These are phyloP conservation scores for Hyposmocoma kahamanoa DNA, from an alignment of 1,140 invertebrate species.

Conservation along the genomic window DNA sequence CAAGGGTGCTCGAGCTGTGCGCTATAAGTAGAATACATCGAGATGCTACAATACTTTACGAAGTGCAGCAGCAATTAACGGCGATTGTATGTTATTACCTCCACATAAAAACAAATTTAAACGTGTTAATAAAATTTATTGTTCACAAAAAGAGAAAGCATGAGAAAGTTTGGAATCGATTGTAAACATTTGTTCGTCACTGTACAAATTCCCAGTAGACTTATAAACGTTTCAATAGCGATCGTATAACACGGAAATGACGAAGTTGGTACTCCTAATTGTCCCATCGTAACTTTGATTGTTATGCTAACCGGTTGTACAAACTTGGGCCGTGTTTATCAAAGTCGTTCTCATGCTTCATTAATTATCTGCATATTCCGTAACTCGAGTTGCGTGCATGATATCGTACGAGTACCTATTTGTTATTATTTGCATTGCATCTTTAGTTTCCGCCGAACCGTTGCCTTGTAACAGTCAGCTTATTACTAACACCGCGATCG, in stretches of 20 bases:
- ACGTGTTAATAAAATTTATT: slow-evolving; percentile 69
- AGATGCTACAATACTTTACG: slow-evolving; percentile 44
- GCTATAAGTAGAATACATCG: slow-evolving; percentile 25
- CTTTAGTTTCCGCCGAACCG: no score
- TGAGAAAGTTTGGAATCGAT: slow-evolving; percentile 45
- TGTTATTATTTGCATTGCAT: no score
- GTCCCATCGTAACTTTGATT: slow-evolving; percentile 23
- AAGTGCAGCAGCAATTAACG: slow-evolving; percentile 65
- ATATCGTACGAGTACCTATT: no score
- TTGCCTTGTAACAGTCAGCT: no score
- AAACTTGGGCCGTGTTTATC: background rate
- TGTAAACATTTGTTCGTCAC: slow-evolving; percentile 43
- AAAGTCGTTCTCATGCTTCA: background rate
- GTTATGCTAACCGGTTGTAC: slow-evolving; percentile 3
- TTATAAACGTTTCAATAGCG: slow-evolving; percentile 35
- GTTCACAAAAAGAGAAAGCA: slow-evolving; percentile 49
- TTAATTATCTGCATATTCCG: background rate
- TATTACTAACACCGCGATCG: no score
- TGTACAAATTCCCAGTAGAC: slow-evolving; percentile 27
- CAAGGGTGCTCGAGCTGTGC: slow-evolving; percentile 32
- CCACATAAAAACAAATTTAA: slow-evolving; percentile 52
- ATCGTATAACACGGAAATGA: slow-evolving; percentile 34
- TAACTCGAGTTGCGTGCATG: background rate
- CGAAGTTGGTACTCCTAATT: slow-evolving; percentile 33
- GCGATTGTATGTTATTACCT: slow-evolving; percentile 44